Base-by-base conservation (phyloP, 2,888 invertebrate species). In the Melieria crassipennis region DNA sequence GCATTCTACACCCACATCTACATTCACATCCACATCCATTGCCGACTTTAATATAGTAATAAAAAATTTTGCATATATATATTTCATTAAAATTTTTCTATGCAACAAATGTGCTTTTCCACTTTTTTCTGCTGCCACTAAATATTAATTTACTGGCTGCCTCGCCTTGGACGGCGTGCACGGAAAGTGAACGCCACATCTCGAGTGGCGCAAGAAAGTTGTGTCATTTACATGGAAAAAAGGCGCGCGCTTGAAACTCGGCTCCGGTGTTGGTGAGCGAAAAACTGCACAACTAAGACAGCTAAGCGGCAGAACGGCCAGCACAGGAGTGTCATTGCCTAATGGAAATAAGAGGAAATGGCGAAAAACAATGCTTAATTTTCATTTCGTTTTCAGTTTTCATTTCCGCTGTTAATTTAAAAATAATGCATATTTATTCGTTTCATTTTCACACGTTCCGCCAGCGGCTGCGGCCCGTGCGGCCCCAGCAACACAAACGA, bases 381-480 rank as follows among this genome's bases (percentile, higher is more conserved):
- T 79, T 77, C 71, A 55, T 75, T 73, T 72, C 72, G 13, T 74
- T 73, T 73, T 75, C 76, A 77, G 30, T 82, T 81, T 80, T 78
- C 79, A 79, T 79, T 79, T 80, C 75, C 77, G 77, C 73, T 79
- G 78, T 79, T 83, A 82, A 82, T 82, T 81, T 80, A 77, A 79
- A 79, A 78, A 80, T 82, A 83, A 82, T 80, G 80, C 75, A 79
- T 78, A 81, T 78, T 79, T 79, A 79, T 80, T 73, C 72, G 71
- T 75, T 75, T 71, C 72, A 74, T 77, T 74, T 75, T 74, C 67
- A 68, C 65, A 70, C 56, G 65, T 64, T 70, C 57, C 57, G 69
- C 56, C 55, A 16, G 7, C 7, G 7, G 42, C 58, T n/a, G 13
- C 43, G 67, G 60, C 45, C 60, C 45, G 43, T n/a, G 13, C 43